Percentiles rank a stretch among this genome's conserved stretches.
Conservation (phyloP, 1,140 invertebrate genomes). For the Solenopsis fugax region DNA sequence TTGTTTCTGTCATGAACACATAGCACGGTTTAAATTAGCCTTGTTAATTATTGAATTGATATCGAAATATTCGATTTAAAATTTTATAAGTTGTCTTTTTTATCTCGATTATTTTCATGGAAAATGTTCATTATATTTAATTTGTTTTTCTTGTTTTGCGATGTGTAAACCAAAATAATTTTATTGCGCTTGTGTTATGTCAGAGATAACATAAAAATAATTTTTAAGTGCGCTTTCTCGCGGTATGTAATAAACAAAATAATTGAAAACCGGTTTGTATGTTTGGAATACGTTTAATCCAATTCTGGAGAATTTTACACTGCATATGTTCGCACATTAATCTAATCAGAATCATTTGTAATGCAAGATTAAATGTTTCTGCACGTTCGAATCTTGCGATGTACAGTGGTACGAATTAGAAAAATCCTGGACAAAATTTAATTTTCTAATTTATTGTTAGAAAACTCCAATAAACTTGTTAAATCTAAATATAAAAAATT, state of each 20-base stretch:
- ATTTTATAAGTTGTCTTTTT: background rate
- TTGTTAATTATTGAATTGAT: conserved; percentile 1
- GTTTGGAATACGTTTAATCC: background rate
- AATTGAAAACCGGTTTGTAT: background rate
- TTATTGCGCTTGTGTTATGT: background rate
- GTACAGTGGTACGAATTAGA: too few species aligned
- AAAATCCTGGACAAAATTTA: too few species aligned
- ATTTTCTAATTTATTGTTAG: too few species aligned
- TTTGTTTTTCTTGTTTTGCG: background rate
- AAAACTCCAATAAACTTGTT: too few species aligned
- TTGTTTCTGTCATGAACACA: background rate
- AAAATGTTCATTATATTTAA: background rate
- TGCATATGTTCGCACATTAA: background rate
- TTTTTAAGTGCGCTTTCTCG: background rate
- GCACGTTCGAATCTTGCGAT: background rate
- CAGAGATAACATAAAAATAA: background rate
- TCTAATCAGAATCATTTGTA: background rate
- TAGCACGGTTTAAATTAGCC: background rate
- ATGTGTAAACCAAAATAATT: background rate
- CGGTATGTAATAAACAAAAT: background rate
- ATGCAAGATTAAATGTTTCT: background rate
- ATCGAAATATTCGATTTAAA: background rate
- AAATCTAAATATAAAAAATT: too few species aligned
- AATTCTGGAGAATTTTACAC: background rate
- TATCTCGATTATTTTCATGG: background rate